These are phyloP conservation scores for Pogonus chalceus DNA, from an alignment of 1,140 invertebrate species.

Conservation along the genomic window DNA sequence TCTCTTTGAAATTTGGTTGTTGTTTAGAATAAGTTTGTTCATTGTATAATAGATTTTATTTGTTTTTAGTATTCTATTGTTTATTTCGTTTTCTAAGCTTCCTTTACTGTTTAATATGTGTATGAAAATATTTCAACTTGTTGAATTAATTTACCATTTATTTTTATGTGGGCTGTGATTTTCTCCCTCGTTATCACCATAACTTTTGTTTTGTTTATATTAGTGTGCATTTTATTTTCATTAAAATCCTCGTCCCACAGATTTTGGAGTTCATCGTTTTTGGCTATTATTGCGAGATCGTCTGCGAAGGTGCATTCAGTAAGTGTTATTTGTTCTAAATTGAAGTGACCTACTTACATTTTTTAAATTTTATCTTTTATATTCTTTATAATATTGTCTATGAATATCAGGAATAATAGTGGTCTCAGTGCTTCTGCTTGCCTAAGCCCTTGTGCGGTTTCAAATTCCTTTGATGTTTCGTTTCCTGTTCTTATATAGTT, in stretches of 20 bases:
- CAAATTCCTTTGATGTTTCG: background rate
- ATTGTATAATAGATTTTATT: background rate
- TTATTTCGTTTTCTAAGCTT: background rate
- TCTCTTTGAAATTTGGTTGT: background rate
- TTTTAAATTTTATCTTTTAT: background rate
- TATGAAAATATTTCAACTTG: background rate
- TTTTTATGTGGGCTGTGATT: background rate
- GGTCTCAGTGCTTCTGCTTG: background rate
- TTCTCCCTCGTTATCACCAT: background rate
- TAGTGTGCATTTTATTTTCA: background rate
- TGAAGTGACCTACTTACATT: background rate
- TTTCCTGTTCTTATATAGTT: background rate
- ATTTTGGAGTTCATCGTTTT: background rate
- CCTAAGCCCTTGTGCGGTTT: background rate
- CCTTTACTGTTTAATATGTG: background rate
- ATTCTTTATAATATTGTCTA: background rate
- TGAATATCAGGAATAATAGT: background rate
- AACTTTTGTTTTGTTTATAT: background rate
- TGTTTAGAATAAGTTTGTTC: conserved; percentile 10
- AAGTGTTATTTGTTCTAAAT: background rate
- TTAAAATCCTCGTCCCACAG: background rate
- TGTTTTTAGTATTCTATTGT: background rate
- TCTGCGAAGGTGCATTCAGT: no score
- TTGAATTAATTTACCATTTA: background rate
- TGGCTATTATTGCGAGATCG: background rate